Evolutionary conservation across 2,113 vertebrate species (phyloP), one percentile per base, ranked within the genome.

Genomic region (Myotis brandtii): DNA sequence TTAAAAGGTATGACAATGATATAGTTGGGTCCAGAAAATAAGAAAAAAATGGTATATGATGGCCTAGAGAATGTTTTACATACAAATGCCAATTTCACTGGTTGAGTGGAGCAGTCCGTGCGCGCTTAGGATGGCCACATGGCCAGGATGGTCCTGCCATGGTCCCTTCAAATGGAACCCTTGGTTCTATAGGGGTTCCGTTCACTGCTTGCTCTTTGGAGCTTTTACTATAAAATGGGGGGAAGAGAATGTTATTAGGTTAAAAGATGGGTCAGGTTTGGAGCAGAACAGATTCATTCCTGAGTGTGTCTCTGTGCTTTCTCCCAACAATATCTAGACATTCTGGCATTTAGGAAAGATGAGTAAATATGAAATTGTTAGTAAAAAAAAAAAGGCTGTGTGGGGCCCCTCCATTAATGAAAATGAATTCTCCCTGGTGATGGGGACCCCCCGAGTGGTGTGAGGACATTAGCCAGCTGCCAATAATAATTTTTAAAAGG

Each of bases 1-100:
- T 96, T 85, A 43, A 89, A 86, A 86, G 50, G 84, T 48, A 27
- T 6, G 2, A 3, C 3, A 54, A 27, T 80, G 89, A 70, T 73
- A 73, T 76, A 70, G 54, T 75, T 81, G 91, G 32, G 64, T 79
- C 34, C 3, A 54, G 81, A 56, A 89, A 90, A 96, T 95, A 67
- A 96, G 40, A 89, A 93, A 89, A 23, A 25, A 32, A 13, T 82
- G 77, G 95, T 93, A 93, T 97, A 50, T 94, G 43, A 84, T 91
- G 72, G 43, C 66, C 59, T 86, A 32, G 91, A 90, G 70, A 91
- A 81, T 94, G 94, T 40, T 89, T 83, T 73, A 25, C 48, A 56
- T 18, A 23, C 6, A 64, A 16, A 23, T 77, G 6, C 50, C 50
- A 46, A 11, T 40, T 70, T 20, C 59, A 48, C 48, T 37, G 37